Conservation (phyloP, 2,888 invertebrate species). For the Malachius bipustulatus region DNA sequence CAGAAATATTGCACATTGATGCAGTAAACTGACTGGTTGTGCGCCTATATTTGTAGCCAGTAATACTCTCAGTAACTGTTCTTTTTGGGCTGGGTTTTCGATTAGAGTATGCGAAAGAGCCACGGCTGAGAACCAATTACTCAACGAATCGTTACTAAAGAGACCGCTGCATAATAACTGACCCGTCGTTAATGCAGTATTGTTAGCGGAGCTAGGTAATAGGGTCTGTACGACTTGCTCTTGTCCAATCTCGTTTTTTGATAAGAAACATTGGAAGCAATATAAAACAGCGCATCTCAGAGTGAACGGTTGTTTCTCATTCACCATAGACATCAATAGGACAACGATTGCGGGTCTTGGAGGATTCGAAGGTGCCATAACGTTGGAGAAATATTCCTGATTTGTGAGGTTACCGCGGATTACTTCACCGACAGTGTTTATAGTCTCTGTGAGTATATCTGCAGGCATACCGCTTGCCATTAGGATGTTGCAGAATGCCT, state of each 20-base stretch:
- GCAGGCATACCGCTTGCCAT: slow-evolving; percentile 96
- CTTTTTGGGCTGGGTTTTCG: slow-evolving; percentile 75
- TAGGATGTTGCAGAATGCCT: slow-evolving; percentile 74
- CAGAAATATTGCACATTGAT: slow-evolving; percentile 74
- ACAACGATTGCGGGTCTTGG: slow-evolving; percentile 91
- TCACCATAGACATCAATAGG: slow-evolving; percentile 95
- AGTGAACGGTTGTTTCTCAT: slow-evolving; percentile 89
- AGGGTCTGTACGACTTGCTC: slow-evolving; percentile 69
- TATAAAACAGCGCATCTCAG: slow-evolving; percentile 89
- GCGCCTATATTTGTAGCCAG: slow-evolving; percentile 75
- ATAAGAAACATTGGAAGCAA: slow-evolving; percentile 92
- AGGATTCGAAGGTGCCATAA: slow-evolving; percentile 86
- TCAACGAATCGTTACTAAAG: slow-evolving; percentile 75
- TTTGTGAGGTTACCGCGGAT: slow-evolving; percentile 82
- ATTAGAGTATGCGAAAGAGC: slow-evolving; percentile 82
- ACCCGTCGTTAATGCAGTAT: slow-evolving; percentile 57
- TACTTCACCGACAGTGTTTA: slow-evolving; percentile 88
- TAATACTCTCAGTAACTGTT: slow-evolving; percentile 81
- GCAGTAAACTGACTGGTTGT: slow-evolving; percentile 78
- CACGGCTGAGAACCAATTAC: slow-evolving; percentile 92
- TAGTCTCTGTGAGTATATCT: slow-evolving; percentile 91
- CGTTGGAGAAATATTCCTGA: slow-evolving; percentile 82
- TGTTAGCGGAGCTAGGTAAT: slow-evolving; percentile 74
- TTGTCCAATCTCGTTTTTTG: slow-evolving; percentile 64
- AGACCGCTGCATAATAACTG: slow-evolving; percentile 88